A percentile compares a stretch with the other conserved stretches of the same genome.
Conservation (phyloP, 2,888 invertebrate species). For the Drosophila siamana region DNA sequence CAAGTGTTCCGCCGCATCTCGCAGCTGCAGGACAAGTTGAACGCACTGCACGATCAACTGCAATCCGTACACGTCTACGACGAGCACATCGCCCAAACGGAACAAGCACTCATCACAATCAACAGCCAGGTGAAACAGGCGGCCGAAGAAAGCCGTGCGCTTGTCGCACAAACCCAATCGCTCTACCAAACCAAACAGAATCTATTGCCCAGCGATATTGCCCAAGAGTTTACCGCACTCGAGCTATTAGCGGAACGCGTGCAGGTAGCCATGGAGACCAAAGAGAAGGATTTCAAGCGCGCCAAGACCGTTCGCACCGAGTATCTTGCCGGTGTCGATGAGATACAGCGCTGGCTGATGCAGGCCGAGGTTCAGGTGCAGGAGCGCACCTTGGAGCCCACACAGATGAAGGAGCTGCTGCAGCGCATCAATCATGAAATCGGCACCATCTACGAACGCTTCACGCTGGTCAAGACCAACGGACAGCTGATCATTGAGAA, state of each 20-base stretch:
- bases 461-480: slow-evolving; percentile 92
- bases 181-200: slow-evolving; percentile 88
- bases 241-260: slow-evolving; percentile 93
- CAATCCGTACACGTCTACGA: slow-evolving; percentile 92
- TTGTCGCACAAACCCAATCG: slow-evolving; percentile 88
- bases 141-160: slow-evolving; percentile 87
- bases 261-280: slow-evolving; percentile 93
- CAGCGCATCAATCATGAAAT: slow-evolving; percentile 92
- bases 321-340: slow-evolving; percentile 92
- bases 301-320: slow-evolving; percentile 93
- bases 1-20: slow-evolving; percentile 90
- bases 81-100: slow-evolving; percentile 89
- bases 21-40: slow-evolving; percentile 89
- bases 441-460: slow-evolving; percentile 89
- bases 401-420: slow-evolving; percentile 91
- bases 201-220: slow-evolving; percentile 90
- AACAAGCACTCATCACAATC: slow-evolving; percentile 87
- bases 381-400: slow-evolving; percentile 92
- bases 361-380: slow-evolving; percentile 93
- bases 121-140: slow-evolving; percentile 87
- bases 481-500: slow-evolving; percentile 92
- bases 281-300: slow-evolving; percentile 94
- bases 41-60: slow-evolving; percentile 89
- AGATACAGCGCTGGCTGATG: slow-evolving; percentile 93
- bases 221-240: slow-evolving; percentile 92